Evolutionary conservation across 2,888 invertebrate genomes (phyloP).

Genomic region (Luperina nickerlii): DNA sequence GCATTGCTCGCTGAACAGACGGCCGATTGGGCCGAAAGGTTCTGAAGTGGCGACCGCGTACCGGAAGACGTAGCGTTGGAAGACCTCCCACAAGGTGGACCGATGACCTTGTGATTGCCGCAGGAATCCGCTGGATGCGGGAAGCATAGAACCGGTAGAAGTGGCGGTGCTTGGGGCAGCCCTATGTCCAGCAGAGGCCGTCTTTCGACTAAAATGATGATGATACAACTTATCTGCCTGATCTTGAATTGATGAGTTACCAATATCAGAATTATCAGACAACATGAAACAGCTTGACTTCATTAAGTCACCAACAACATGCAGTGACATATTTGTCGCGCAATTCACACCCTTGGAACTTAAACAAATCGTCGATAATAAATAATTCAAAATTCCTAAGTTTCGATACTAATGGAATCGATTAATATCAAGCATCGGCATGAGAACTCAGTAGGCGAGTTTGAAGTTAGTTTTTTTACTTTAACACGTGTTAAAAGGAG

Average conservation of each 20-base stretch:
- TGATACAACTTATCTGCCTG: neutral
- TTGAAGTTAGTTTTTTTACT: constrained; percentile 65
- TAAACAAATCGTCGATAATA: constrained; percentile 51
- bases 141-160: no score
- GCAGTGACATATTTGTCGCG: constrained; percentile 21
- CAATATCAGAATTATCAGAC: neutral
- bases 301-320: neutral
- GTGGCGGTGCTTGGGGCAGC: no score
- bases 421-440: constrained; percentile 74
- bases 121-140: no score
- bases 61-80: no score
- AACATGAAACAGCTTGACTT: neutral
- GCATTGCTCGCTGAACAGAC: no score
- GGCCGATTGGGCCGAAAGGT: no score
- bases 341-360: constrained; percentile 51
- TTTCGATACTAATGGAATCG: constrained; percentile 74
- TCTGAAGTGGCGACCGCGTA: no score
- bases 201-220: no score
- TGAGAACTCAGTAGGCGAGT: constrained; percentile 73
- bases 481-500: constrained; percentile 81
- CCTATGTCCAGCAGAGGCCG: no score
- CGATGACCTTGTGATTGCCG: no score
- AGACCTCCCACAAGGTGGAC: no score
- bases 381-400: constrained; percentile 64
- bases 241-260: neutral